These are phyloP conservation scores for Beroe forskalii DNA, from an alignment of 37 sponge, comb jelly and placozoan species.

Conservation along the genomic window DNA sequence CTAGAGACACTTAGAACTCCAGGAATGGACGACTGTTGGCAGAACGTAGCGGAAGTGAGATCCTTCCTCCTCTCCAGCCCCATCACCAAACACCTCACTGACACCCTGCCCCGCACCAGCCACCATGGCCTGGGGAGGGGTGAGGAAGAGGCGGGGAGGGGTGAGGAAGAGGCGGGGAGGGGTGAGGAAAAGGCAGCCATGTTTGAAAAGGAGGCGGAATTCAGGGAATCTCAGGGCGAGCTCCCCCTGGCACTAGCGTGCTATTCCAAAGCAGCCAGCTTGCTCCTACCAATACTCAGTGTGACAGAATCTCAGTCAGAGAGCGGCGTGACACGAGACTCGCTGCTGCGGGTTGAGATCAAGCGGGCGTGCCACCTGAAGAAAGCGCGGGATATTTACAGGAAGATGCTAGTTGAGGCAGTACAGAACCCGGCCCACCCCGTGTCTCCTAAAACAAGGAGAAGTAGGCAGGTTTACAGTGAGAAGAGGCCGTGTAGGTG, in stretches of 20 bases:
- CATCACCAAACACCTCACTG: too few species aligned
- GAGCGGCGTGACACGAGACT: too few species aligned
- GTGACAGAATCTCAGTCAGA: too few species aligned
- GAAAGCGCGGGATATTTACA: conserved; percentile 21
- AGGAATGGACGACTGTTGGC: too few species aligned
- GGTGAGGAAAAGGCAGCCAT: background rate
- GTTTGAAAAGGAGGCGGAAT: background rate
- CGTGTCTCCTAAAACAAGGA: background rate
- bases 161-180: too few species aligned
- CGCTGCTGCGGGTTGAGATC: background rate
- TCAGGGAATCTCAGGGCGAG: background rate
- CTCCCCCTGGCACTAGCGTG: background rate
- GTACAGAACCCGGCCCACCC: conserved; percentile 7
- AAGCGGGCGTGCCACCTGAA: background rate
- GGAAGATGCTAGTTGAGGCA: conserved; percentile 4
- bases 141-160: too few species aligned
- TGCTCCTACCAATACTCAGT: too few species aligned
- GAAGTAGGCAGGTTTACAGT: conserved; percentile 9
- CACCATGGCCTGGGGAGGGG: too few species aligned
- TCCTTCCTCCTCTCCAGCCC: too few species aligned
- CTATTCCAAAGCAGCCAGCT: conserved; percentile 32
- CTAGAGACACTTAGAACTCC: too few species aligned
- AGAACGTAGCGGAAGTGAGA: too few species aligned
- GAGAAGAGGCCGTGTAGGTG: background rate
- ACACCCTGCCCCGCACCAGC: too few species aligned